These are phyloP conservation scores for Petromus typicus DNA, from an alignment of 2,113 vertebrate genomes.

Conservation along the genomic window DNA sequence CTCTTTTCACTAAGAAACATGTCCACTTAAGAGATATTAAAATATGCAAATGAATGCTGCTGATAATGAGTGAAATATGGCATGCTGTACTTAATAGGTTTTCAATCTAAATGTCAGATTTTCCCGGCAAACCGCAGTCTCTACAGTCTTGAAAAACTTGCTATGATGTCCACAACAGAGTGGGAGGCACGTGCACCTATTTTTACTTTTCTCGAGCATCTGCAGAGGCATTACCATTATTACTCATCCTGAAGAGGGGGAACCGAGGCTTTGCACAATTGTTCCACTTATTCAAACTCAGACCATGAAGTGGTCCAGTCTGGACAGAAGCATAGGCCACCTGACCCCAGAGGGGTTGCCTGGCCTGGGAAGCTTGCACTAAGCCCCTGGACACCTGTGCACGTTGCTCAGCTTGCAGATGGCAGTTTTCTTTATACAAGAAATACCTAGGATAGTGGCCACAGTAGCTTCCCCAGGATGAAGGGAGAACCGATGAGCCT, in stretches of 20 bases:
- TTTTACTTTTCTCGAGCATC: neutral
- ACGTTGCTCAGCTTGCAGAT: neutral
- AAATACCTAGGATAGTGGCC: neutral
- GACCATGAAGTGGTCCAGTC: neutral
- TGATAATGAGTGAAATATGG: neutral
- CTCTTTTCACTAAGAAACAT: neutral
- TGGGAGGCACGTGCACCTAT: neutral
- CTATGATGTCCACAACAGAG: neutral
- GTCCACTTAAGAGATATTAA: conserved; percentile 15
- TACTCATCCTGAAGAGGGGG: neutral
- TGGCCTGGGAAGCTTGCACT: fast-evolving
- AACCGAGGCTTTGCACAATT: neutral
- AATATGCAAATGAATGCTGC: neutral
- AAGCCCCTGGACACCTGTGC: neutral
- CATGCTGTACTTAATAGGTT: neutral
- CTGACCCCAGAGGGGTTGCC: neutral
- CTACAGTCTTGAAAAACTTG: neutral
- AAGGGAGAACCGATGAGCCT: fast-evolving
- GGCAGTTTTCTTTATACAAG: neutral
- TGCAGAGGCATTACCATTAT: neutral
- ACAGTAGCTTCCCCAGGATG: neutral
- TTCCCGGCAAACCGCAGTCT: neutral
- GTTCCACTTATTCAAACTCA: neutral
- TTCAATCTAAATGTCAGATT: neutral
- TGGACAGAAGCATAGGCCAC: fast-evolving